These are phyloP conservation scores for Setipinna tenuifilis DNA, from an alignment of 2,797 vertebrate genomes.

Conservation along the genomic window DNA sequence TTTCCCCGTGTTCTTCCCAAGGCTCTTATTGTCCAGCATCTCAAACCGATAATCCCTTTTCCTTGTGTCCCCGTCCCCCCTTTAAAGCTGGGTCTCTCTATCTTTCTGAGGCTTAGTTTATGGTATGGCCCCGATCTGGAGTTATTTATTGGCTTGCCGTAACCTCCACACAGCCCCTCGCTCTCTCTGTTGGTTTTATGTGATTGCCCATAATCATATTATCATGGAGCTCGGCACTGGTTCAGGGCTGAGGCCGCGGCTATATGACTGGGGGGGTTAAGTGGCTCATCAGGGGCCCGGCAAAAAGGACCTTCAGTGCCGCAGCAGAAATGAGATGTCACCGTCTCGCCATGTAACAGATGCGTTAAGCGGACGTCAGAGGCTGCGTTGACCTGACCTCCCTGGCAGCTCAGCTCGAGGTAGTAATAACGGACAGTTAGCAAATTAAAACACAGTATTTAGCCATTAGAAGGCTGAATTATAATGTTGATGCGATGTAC, in stretches of 20 bases:
- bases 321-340: conserved; percentile 39
- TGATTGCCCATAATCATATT: conserved; percentile 40
- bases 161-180: neutral
- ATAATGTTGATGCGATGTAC: neutral
- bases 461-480: neutral
- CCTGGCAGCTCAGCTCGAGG: neutral
- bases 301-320: conserved; percentile 12
- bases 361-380: neutral
- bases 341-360: conserved; percentile 28
- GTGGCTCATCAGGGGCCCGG: conserved; percentile 28
- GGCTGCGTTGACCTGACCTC: neutral
- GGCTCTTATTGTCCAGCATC: neutral
- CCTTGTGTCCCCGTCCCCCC: conserved; percentile 21
- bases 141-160: conserved; percentile 40
- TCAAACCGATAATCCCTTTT: neutral
- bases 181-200: conserved; percentile 39
- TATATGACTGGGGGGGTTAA: conserved; percentile 23
- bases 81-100: neutral
- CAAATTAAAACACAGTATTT: neutral
- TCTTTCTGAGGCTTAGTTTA: conserved; percentile 37
- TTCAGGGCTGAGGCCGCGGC: conserved; percentile 43
- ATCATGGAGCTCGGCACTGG: conserved; percentile 38
- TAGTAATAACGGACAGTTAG: neutral
- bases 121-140: conserved; percentile 30
- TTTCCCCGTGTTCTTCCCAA: conserved; percentile 21